Conservation (phyloP, 2,888 invertebrate genomes). For the Cataglyphis cursor region DNA sequence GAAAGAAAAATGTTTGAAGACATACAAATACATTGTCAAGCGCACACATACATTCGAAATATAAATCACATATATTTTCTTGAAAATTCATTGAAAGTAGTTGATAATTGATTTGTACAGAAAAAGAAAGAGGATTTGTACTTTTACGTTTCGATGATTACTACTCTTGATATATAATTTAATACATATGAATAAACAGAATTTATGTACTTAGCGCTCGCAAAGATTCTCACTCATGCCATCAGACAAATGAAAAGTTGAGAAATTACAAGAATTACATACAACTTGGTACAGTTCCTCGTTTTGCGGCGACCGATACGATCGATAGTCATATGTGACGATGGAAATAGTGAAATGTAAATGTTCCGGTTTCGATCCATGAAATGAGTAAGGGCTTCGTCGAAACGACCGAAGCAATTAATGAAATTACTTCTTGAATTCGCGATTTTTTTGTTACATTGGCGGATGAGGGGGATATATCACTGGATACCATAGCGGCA, state of each 20-base stretch:
- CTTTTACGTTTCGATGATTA: background rate
- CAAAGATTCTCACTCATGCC: slow-evolving; percentile 1
- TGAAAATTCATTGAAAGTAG: background rate
- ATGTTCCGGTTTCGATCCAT: background rate
- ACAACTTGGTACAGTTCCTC: slow-evolving; percentile 6
- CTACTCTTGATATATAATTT: background rate
- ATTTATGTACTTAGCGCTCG: background rate
- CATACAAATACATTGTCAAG: background rate
- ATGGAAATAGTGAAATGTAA: background rate
- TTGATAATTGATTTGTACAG: background rate
- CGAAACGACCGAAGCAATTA: background rate
- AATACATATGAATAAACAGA: slow-evolving; percentile 11
- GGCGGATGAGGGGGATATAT: slow-evolving; percentile 26
- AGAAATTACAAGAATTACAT: slow-evolving; percentile 4
- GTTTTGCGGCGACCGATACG: slow-evolving; percentile 29
- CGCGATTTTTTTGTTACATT: background rate
- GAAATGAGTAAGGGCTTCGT: background rate
- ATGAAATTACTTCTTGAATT: background rate
- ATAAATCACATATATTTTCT: slow-evolving; percentile 5
- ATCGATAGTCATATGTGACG: background rate
- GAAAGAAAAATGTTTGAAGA: background rate
- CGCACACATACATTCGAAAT: background rate
- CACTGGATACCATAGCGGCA: slow-evolving; percentile 62
- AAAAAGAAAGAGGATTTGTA: slow-evolving; percentile 4
- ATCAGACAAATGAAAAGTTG: slow-evolving; percentile 25